phyloP scores from a whole-genome alignment of 2,113 vertebrate species.

The Anser cygnoides region DNA sequence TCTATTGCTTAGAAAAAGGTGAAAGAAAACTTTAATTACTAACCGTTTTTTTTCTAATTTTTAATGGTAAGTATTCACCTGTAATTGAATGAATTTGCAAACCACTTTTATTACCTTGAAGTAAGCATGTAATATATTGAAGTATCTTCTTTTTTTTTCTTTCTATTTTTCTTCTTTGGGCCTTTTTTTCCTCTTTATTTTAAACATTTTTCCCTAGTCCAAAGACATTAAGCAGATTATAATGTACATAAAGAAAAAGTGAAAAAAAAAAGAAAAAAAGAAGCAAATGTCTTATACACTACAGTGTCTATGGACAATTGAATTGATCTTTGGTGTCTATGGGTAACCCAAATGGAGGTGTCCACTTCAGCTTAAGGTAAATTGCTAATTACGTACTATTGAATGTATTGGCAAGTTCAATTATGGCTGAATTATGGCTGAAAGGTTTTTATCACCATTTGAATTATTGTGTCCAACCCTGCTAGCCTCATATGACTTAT shows the following conservation, averaged over 20 bases:
- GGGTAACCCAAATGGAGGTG: not conserved
- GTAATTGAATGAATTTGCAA: not conserved
- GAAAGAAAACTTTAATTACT: not conserved
- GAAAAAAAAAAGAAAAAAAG: not conserved
- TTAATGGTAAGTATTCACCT: not conserved
- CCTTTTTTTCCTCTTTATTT: not conserved
- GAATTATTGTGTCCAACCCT: not conserved
- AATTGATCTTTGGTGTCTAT: not conserved
- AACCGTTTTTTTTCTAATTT: not conserved
- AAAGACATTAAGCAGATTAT: not conserved
- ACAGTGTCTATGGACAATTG: fast-evolving
- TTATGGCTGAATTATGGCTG: too few relatives aligned
- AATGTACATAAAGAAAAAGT: not conserved
- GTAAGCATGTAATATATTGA: not conserved
- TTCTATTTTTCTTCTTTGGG: not conserved
- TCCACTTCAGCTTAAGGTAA: not conserved
- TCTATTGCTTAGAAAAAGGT: not conserved
- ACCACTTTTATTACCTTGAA: not conserved
- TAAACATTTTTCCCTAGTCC: not conserved
- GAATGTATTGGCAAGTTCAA: not conserved
- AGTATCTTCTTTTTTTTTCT: not conserved
- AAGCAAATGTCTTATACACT: not conserved
- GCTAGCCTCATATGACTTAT: too few relatives aligned
- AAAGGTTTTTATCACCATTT: not conserved
- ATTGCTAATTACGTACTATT: not conserved